phyloP scores from a whole-genome alignment of 2,888 invertebrate species.

The Eremobia ochroleuca region DNA sequence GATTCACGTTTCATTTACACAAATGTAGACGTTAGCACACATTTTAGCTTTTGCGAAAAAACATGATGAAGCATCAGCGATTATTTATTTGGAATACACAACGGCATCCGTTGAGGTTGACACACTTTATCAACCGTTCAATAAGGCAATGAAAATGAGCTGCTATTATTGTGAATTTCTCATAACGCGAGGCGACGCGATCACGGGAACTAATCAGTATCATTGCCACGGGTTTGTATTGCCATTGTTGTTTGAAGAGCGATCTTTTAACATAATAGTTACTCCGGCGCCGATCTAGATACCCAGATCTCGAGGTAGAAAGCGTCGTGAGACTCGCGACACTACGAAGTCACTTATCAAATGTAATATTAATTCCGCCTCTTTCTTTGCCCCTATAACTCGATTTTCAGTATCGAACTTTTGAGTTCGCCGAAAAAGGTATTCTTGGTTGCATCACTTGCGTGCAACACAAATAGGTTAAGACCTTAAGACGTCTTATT shows the following conservation, averaged over 20 bases:
- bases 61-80: slow-evolving; percentile 37
- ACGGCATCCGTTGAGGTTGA: slow-evolving; percentile 53
- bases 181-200: slow-evolving; percentile 55
- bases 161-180: slow-evolving; percentile 62
- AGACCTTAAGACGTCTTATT: slow-evolving; percentile 34
- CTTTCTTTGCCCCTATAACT: slow-evolving; percentile 4
- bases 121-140: slow-evolving; percentile 56
- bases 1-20: slow-evolving; percentile 37
- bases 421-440: slow-evolving; percentile 5
- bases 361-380: slow-evolving; percentile 33
- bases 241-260: slow-evolving; percentile 76
- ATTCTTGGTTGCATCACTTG: slow-evolving; percentile 24
- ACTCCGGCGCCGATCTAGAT: slow-evolving; percentile 82
- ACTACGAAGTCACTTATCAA: slow-evolving; percentile 61
- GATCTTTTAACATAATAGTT: slow-evolving; percentile 77
- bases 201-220: slow-evolving; percentile 76
- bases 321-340: slow-evolving; percentile 72
- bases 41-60: slow-evolving; percentile 24
- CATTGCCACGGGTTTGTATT: slow-evolving; percentile 75
- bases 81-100: slow-evolving; percentile 50
- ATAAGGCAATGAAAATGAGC: slow-evolving; percentile 55
- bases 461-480: slow-evolving; percentile 32
- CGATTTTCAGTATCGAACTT: background rate
- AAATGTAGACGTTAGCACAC: slow-evolving; percentile 13
- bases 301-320: slow-evolving; percentile 82